Conservation (phyloP, 2,888 invertebrate species). For the Slavum lentiscoides region DNA sequence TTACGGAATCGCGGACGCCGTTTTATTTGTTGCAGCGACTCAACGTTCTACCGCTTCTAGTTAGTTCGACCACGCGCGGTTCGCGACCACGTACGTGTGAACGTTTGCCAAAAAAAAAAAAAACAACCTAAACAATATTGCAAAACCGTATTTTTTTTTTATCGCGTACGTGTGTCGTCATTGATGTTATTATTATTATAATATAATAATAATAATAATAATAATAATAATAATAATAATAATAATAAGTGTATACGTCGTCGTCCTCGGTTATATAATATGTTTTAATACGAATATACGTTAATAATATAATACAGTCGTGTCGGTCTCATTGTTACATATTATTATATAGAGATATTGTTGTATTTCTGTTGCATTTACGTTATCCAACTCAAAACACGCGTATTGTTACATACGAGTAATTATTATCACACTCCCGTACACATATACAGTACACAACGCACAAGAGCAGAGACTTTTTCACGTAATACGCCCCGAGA, state of each 20-base stretch:
- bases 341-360: too few species aligned
- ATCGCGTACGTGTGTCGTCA: too few species aligned
- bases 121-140: constrained; percentile 4
- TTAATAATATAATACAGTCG: not conserved
- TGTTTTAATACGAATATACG: too few species aligned
- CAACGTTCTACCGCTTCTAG: not conserved
- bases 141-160: not conserved
- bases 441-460: constrained; percentile 13
- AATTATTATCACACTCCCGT: constrained; percentile 32
- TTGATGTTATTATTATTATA: too few species aligned
- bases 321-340: not conserved
- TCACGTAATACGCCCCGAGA: not conserved
- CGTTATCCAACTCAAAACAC: constrained; percentile 19
- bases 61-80: not conserved
- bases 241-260: not conserved
- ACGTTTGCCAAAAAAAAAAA: not conserved
- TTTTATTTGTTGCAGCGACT: too few species aligned
- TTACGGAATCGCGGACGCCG: too few species aligned
- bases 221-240: too few species aligned
- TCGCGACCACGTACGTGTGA: not conserved
- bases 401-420: not conserved
- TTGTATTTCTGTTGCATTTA: not conserved
- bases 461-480: not conserved
- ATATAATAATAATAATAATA: too few species aligned
- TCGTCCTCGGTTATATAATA: constrained; percentile 9